Percentiles rank a stretch among this genome's conserved stretches.
These are phyloP conservation scores for Clarias gariepinus DNA, from an alignment of 2,113 vertebrate species.

Conservation along the genomic window DNA sequence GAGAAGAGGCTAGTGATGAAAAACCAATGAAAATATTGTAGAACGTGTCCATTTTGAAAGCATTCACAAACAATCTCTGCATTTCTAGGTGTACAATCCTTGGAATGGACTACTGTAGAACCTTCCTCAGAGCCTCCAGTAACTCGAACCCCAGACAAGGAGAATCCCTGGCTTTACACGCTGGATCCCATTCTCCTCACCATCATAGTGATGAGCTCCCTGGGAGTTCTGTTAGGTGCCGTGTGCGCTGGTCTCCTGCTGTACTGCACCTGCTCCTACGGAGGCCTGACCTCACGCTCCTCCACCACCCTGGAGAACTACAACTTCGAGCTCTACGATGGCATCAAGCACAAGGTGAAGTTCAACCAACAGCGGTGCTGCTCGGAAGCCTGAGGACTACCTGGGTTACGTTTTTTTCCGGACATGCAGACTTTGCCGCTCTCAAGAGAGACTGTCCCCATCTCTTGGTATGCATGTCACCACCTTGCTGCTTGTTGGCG, in stretches of 20 bases:
- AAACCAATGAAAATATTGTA: not conserved
- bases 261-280: constrained; percentile 96
- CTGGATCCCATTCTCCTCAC: constrained; percentile 97
- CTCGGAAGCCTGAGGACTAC: constrained; percentile 84
- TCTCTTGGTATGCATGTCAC: constrained; percentile 51
- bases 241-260: constrained; percentile 93
- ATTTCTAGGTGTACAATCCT: constrained; percentile 56
- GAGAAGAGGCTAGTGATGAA: not conserved
- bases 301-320: constrained; percentile 98
- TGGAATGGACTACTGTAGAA: constrained; percentile 62
- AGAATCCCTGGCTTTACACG: constrained; percentile 92
- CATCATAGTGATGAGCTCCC: constrained; percentile 97
- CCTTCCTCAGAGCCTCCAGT: constrained; percentile 67
- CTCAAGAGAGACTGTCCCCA: constrained; percentile 33
- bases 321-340: constrained; percentile 97
- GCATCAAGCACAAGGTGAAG: constrained; percentile 99
- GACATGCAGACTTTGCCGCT: constrained; percentile 8
- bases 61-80: not conserved
- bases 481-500: constrained; percentile 2
- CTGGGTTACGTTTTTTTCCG: not conserved
- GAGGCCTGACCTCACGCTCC: constrained; percentile 88
- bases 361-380: constrained; percentile 98
- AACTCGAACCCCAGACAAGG: constrained; percentile 79
- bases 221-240: constrained; percentile 91
- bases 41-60: not conserved